A percentile compares a stretch with the other conserved stretches of the same genome.
phyloP scores from a whole-genome alignment of 1,140 invertebrate genomes.

The Drosophila nigromelanica region DNA sequence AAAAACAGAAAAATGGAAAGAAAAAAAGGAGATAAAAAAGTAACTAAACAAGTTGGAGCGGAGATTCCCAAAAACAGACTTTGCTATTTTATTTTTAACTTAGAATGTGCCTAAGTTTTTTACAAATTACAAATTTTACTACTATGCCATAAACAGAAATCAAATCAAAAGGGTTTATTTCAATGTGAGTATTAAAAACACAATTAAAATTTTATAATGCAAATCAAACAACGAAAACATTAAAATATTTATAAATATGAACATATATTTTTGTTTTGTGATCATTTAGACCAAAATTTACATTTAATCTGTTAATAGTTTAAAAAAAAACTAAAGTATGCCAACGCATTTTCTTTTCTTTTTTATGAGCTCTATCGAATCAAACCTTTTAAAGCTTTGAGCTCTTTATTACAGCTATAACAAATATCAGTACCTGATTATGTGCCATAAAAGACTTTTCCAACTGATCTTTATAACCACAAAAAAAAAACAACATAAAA shows the following conservation, averaged over 20 bases:
- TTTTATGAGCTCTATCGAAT: background rate
- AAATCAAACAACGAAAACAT: too few species aligned
- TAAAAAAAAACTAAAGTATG: too few species aligned
- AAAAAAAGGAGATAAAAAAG: background rate
- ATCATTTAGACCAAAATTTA: too few species aligned
- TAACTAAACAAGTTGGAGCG: constrained; percentile 12
- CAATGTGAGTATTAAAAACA: too few species aligned
- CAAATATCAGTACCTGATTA: background rate
- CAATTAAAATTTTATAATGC: too few species aligned
- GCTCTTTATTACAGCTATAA: background rate
- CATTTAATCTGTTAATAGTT: too few species aligned
- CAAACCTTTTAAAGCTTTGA: background rate
- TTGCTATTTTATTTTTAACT: background rate
- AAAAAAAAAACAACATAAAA: constrained; percentile 1
- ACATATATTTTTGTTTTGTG: too few species aligned
- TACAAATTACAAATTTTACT: too few species aligned
- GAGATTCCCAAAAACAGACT: constrained; percentile 22
- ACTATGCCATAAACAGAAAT: too few species aligned
- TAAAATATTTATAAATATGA: too few species aligned
- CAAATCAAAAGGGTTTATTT: background rate
- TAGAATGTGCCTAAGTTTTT: background rate
- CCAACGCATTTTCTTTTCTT: too few species aligned
- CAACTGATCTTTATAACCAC: background rate
- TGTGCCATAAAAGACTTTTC: background rate
- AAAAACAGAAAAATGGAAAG: background rate